Conservation (phyloP, 2,113 vertebrate genomes). For the Bostrychus sinensis region DNA sequence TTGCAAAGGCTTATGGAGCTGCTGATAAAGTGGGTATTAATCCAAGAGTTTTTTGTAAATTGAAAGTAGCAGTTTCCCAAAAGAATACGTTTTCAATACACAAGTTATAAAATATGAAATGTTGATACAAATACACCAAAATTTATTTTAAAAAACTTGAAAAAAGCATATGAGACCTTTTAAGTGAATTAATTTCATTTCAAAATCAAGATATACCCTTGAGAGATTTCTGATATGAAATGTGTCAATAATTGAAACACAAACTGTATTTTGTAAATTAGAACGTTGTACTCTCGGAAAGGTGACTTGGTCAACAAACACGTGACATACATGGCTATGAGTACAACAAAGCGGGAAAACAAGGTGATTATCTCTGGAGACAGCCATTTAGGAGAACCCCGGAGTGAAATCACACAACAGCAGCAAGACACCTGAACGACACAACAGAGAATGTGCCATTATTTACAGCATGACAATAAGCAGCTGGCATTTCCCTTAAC, state of each 20-base stretch:
- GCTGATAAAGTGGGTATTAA: too few relatives aligned
- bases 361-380: conserved; percentile 15
- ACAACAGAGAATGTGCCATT: conserved; percentile 7
- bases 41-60: too few relatives aligned
- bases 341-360: not conserved
- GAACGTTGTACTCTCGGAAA: not conserved
- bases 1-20: too few relatives aligned
- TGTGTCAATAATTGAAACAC: conserved; percentile 33
- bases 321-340: not conserved
- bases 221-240: conserved; percentile 15
- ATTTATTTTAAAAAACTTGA: too few relatives aligned
- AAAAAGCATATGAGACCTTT: too few relatives aligned
- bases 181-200: too few relatives aligned
- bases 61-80: too few relatives aligned
- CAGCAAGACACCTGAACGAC: not conserved
- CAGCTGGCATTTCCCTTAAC: conserved; percentile 5
- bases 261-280: not conserved
- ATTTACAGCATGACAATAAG: conserved; percentile 3
- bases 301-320: not conserved
- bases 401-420: not conserved
- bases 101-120: too few relatives aligned
- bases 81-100: too few relatives aligned
- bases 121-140: too few relatives aligned
- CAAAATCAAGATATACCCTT: conserved; percentile 14
- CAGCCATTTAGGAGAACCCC: conserved; percentile 2